Evolutionary conservation across 2,888 invertebrate species (phyloP).

Genomic region (Mimachlamys varia): DNA sequence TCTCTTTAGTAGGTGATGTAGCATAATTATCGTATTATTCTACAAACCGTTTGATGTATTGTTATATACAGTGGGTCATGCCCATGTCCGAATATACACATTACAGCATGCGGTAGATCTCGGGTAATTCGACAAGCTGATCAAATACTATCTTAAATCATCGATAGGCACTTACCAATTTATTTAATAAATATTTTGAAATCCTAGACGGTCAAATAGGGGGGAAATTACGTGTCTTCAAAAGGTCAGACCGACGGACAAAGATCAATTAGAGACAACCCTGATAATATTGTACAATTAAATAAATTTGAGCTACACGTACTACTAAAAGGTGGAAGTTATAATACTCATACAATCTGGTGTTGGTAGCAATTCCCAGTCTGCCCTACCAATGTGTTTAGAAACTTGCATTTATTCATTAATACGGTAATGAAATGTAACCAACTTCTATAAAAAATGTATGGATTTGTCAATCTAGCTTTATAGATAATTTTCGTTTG

Average conservation of each 20-base stretch:
- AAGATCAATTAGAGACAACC: neutral
- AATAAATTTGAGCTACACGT: neutral
- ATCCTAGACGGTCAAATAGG: neutral
- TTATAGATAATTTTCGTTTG: no score
- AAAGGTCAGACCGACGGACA: neutral
- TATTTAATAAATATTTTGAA: conserved; percentile 36
- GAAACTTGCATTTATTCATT: neutral
- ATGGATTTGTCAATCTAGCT: no score
- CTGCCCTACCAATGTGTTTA: neutral
- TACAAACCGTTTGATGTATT: conserved; percentile 20
- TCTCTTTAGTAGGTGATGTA: conserved; percentile 4
- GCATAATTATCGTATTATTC: conserved; percentile 13
- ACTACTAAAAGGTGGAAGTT: neutral
- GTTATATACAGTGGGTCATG: conserved; percentile 6
- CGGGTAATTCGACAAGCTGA: neutral
- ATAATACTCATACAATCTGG: neutral
- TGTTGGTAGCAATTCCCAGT: neutral
- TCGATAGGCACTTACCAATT: conserved; percentile 31
- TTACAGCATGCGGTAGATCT: conserved; percentile 21
- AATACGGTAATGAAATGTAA: neutral
- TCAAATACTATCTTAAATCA: conserved; percentile 31
- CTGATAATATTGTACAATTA: neutral
- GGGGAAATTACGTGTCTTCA: conserved; percentile 1
- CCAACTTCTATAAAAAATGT: no score
- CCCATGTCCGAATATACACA: conserved; percentile 10